Evolutionary conservation across 2,113 vertebrate genomes (phyloP).

Genomic region (Albula goreensis): DNA sequence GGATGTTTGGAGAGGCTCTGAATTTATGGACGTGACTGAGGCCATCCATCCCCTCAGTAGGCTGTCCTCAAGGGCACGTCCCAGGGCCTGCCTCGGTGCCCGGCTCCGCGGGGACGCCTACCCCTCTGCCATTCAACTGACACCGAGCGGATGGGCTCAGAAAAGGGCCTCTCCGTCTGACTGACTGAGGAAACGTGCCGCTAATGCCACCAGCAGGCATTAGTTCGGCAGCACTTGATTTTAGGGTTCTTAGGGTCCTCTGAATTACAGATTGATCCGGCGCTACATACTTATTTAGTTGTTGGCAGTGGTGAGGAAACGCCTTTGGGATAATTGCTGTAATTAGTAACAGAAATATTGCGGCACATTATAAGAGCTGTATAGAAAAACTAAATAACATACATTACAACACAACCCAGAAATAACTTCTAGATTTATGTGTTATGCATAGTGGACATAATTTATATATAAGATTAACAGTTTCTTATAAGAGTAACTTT

Average conservation of each 20-base stretch:
- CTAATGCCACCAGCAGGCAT: not conserved
- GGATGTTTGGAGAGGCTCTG: conserved; percentile 61
- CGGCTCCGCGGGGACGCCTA: conserved; percentile 25
- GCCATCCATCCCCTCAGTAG: conserved; percentile 58
- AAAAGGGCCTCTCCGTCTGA: not conserved
- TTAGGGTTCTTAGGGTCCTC: not conserved
- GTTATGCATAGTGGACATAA: not conserved
- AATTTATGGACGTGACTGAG: conserved; percentile 65
- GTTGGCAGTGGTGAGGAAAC: not conserved
- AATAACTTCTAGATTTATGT: conserved; percentile 2
- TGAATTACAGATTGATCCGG: not conserved
- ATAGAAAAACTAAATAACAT: not conserved
- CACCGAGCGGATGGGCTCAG: not conserved
- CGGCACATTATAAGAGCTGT: not conserved
- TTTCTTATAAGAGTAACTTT: not conserved
- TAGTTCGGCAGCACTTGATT: not conserved
- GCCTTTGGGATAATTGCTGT: not conserved
- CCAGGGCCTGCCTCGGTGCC: not conserved
- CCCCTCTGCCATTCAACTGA: not conserved
- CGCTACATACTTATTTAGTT: not conserved
- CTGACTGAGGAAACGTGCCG: not conserved
- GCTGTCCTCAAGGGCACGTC: conserved; percentile 64
- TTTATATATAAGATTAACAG: not conserved
- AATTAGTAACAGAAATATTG: conserved; percentile 2
- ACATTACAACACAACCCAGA: not conserved